Conservation (phyloP, 2,113 vertebrate genomes). For the Brienomyrus longianalis region DNA sequence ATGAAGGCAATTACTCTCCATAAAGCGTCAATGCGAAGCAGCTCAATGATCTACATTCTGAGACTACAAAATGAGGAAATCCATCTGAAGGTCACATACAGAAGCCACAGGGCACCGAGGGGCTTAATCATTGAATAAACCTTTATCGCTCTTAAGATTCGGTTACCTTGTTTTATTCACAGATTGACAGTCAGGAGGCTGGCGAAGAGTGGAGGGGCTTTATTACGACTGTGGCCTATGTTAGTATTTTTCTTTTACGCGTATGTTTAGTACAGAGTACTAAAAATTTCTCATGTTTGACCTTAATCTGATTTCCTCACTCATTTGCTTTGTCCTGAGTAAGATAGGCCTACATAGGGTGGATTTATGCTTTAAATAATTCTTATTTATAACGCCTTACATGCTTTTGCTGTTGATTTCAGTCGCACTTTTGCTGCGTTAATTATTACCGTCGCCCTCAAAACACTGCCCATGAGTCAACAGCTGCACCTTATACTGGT, state of each 20-base stretch:
- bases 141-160: neutral
- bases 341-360: neutral
- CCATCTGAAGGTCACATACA: constrained; percentile 45
- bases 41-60: constrained; percentile 38
- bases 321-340: neutral
- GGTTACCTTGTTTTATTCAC: constrained; percentile 20
- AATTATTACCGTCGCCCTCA: neutral
- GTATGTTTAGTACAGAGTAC: neutral
- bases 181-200: constrained; percentile 61
- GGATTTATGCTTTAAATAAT: neutral
- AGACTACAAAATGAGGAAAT: constrained; percentile 30
- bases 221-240: constrained; percentile 67
- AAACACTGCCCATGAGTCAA: neutral
- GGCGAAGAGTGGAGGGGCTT: constrained; percentile 70
- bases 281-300: neutral
- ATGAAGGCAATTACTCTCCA: constrained; percentile 38
- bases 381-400: neutral
- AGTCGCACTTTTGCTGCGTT: neutral
- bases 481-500: neutral
- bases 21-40: constrained; percentile 12
- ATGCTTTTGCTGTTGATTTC: neutral
- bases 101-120: neutral
- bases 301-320: neutral
- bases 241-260: constrained; percentile 34
- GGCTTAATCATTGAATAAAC: neutral